phyloP scores from a whole-genome alignment of 2,888 invertebrate genomes.

The Mesorhabditis spiculigera region DNA sequence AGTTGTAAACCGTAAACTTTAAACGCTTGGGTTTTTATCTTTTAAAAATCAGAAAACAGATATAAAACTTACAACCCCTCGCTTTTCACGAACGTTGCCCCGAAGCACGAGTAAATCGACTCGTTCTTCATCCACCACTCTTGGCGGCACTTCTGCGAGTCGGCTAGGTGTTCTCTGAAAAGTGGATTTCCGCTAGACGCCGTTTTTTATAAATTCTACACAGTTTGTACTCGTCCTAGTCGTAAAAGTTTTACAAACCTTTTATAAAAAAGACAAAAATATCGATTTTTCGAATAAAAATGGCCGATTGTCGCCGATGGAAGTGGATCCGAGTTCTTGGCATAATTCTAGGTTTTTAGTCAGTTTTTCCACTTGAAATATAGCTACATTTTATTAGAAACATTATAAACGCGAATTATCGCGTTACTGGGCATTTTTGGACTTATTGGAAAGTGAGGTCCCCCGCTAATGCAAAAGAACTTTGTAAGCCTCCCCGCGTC shows the following conservation, averaged over 20 bases:
- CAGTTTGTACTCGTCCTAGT: too few relatives aligned
- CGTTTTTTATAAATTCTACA: too few relatives aligned
- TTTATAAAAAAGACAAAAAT: too few relatives aligned
- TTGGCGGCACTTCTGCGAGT: neutral
- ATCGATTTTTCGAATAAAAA: neutral
- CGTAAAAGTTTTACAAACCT: too few relatives aligned
- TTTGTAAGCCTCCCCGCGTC: too few relatives aligned
- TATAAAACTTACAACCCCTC: conserved; percentile 16
- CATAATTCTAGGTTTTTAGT: neutral
- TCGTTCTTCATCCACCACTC: conserved; percentile 10
- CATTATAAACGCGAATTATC: neutral
- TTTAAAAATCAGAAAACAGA: too few relatives aligned
- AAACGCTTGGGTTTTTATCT: neutral
- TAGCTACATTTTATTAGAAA: too few relatives aligned
- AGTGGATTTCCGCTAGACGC: too few relatives aligned
- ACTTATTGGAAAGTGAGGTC: neutral
- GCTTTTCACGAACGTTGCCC: conserved; percentile 15
- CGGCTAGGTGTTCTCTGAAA: neutral
- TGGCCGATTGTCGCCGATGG: neutral
- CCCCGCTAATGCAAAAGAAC: too few relatives aligned
- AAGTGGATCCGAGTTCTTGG: neutral
- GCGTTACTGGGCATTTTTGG: neutral
- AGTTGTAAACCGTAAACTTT: neutral
- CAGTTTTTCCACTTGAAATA: neutral
- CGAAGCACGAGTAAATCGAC: conserved; percentile 12